Evolutionary conservation across 1,140 invertebrate species (phyloP).

Genomic region (Teleopsis dalmanni): DNA sequence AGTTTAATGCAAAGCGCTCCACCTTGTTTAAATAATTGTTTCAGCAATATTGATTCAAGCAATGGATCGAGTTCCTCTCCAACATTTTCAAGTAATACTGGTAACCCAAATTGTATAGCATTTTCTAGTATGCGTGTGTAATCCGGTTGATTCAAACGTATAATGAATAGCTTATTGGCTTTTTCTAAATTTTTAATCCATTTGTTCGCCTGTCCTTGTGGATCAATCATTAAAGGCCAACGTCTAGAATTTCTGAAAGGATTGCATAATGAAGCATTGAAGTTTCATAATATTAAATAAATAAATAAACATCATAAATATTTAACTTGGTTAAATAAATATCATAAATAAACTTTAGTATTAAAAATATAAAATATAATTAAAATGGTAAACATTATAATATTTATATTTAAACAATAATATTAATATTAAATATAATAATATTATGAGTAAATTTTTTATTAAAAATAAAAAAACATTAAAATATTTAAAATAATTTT

Average conservation of each 20-base stretch:
- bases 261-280: background rate
- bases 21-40: slow-evolving; percentile 86
- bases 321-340: too few species aligned
- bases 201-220: slow-evolving; percentile 88
- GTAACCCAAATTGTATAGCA: slow-evolving; percentile 86
- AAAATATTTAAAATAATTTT: too few species aligned
- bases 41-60: slow-evolving; percentile 77
- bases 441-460: too few species aligned
- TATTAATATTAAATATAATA: too few species aligned
- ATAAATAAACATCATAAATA: too few species aligned
- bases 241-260: slow-evolving; percentile 60
- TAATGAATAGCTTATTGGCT: slow-evolving; percentile 72
- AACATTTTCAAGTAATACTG: slow-evolving; percentile 79
- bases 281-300: too few species aligned
- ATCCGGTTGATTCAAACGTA: slow-evolving; percentile 73
- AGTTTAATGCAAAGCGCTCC: slow-evolving; percentile 72
- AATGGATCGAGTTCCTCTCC: slow-evolving; percentile 84
- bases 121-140: slow-evolving; percentile 83
- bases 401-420: too few species aligned
- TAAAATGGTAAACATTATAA: too few species aligned
- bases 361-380: too few species aligned
- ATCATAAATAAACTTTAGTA: too few species aligned
- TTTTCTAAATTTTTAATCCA: slow-evolving; percentile 94
- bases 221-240: slow-evolving; percentile 92
- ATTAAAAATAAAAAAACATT: too few species aligned